phyloP scores from a whole-genome alignment of 1,140 invertebrate genomes.

The Phortica variegata region DNA sequence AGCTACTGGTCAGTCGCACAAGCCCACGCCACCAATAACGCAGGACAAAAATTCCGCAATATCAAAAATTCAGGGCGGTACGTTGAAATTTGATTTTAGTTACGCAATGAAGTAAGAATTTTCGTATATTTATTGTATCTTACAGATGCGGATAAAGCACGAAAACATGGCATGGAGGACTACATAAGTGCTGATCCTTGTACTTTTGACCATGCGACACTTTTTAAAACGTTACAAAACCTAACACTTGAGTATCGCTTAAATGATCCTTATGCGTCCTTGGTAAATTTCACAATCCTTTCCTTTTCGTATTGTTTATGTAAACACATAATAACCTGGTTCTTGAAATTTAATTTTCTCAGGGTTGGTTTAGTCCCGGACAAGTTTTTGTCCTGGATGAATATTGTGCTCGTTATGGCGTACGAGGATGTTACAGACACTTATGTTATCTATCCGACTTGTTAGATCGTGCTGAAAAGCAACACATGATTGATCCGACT shows the following conservation, averaged over 20 bases:
- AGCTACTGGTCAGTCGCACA: slow-evolving; percentile 98
- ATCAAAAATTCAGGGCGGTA: slow-evolving; percentile 80
- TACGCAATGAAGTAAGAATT: slow-evolving; percentile 4
- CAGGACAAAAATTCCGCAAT: slow-evolving; percentile 84
- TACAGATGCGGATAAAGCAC: slow-evolving; percentile 89
- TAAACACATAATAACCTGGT: too few species aligned
- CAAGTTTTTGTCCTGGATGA: slow-evolving; percentile 98
- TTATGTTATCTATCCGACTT: slow-evolving; percentile 95
- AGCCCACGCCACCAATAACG: slow-evolving; percentile 90
- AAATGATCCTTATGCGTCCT: slow-evolving; percentile 94
- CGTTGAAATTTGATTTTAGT: slow-evolving; percentile 6
- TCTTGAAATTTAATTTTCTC: slow-evolving; percentile 5
- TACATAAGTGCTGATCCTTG: slow-evolving; percentile 98
- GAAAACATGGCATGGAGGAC: slow-evolving; percentile 99
- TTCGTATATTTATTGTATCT: slow-evolving; percentile 16
- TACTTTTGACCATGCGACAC: slow-evolving; percentile 89
- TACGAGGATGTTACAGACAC: slow-evolving; percentile 94
- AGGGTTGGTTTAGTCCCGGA: slow-evolving; percentile 99
- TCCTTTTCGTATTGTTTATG: too few species aligned
- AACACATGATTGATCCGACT: slow-evolving; percentile 93
- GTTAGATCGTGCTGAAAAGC: slow-evolving; percentile 92
- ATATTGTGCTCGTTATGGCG: slow-evolving; percentile 96
- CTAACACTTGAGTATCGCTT: slow-evolving; percentile 92
- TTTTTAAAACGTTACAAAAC: slow-evolving; percentile 91
- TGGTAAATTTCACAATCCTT: slow-evolving; percentile 67